Evolutionary conservation across 35 echinoderm and acorn worm species (phyloP).

Genomic region (Ophiothrix spiculata): DNA sequence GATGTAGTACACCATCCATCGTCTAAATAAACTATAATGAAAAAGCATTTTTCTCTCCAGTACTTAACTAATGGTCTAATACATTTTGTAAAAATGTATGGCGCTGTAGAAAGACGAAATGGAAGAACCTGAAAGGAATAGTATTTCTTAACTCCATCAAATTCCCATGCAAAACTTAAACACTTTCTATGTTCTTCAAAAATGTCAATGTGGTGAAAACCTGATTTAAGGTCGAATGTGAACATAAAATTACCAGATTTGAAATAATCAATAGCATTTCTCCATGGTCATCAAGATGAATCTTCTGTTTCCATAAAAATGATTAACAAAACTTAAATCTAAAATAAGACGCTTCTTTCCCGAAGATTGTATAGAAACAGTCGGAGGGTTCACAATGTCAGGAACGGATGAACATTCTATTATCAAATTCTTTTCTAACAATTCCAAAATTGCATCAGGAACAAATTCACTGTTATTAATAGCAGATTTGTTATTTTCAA

Average conservation of each 20-base stretch:
- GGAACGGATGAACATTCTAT: not conserved
- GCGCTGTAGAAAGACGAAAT: constrained; percentile 32
- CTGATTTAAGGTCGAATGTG: constrained; percentile 38
- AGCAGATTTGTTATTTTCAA: constrained; percentile 23
- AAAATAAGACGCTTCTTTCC: constrained; percentile 30
- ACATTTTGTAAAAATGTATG: constrained; percentile 19
- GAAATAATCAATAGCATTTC: not conserved
- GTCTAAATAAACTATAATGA: not conserved
- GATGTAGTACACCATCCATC: not conserved
- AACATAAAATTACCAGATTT: constrained; percentile 16
- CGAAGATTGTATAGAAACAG: not conserved
- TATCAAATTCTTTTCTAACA: not conserved
- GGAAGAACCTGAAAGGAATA: constrained; percentile 34
- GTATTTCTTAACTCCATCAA: not conserved
- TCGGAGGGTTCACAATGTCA: constrained; percentile 23
- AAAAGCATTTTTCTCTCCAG: not conserved
- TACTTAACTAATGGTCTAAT: not conserved
- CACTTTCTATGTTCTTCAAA: not conserved
- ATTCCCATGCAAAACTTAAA: constrained; percentile 21
- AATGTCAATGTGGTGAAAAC: constrained; percentile 44
- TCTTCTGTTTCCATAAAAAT: constrained; percentile 38
- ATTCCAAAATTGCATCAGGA: constrained; percentile 4
- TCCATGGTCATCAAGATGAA: constrained; percentile 27
- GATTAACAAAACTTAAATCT: constrained; percentile 24
- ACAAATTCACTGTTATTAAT: constrained; percentile 19